A percentile compares a stretch with the other conserved stretches of the same genome.
Evolutionary conservation across 2,888 invertebrate genomes (phyloP).

Genomic region (Amphipyra berbera): DNA sequence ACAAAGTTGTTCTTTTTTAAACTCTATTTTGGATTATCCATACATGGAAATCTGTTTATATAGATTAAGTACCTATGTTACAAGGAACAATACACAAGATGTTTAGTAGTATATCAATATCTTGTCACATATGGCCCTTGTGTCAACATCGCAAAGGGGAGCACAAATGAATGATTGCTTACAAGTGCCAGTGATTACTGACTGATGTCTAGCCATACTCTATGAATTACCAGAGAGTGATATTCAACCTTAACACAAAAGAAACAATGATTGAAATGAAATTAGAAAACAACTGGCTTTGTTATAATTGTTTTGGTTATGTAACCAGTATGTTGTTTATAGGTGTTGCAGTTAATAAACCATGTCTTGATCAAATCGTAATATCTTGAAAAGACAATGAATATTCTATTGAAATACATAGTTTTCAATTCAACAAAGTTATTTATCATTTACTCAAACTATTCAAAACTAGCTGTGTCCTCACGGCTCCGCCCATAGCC

Average conservation of each 20-base stretch:
- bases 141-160: constrained; percentile 63
- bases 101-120: constrained; percentile 16
- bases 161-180: constrained; percentile 87
- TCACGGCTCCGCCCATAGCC: too few species aligned
- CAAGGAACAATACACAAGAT: constrained; percentile 5
- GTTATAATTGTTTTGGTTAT: constrained; percentile 13
- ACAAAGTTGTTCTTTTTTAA: too few species aligned
- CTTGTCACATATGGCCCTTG: constrained; percentile 39
- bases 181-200: constrained; percentile 82
- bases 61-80: not conserved
- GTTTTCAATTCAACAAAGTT: not conserved
- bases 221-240: constrained; percentile 21
- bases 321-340: constrained; percentile 12
- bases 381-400: too few species aligned
- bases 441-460: not conserved
- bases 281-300: constrained; percentile 3
- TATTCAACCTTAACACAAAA: constrained; percentile 35
- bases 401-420: too few species aligned
- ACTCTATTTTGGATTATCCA: too few species aligned
- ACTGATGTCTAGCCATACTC: constrained; percentile 51
- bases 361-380: not conserved
- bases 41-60: too few species aligned
- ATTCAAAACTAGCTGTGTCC: too few species aligned
- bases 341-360: constrained; percentile 20
- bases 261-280: constrained; percentile 15